Evolutionary conservation across 2,888 invertebrate species (phyloP).

Genomic region (Prenolepis imparis): DNA sequence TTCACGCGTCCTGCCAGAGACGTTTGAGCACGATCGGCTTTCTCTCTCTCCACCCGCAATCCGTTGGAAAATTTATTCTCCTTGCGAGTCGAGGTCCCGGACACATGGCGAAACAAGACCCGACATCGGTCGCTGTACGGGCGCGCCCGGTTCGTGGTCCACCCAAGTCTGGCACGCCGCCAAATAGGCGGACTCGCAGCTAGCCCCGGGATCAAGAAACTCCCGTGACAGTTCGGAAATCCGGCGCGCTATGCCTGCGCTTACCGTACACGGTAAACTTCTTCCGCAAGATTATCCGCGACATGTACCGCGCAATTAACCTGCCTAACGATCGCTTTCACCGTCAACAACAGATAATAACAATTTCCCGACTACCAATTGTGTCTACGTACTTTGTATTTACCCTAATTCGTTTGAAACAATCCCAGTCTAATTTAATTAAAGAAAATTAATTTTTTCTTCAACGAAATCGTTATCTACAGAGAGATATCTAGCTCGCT

Average conservation of each 20-base stretch:
- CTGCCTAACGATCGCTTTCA: neutral
- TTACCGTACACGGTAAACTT: neutral
- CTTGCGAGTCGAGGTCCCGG: conserved; percentile 24
- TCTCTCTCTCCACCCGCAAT: conserved; percentile 4
- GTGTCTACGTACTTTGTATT: neutral
- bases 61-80: conserved; percentile 46
- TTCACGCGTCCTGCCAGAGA: neutral
- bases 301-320: conserved; percentile 26
- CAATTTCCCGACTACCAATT: neutral
- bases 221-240: conserved; percentile 36
- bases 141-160: conserved; percentile 34
- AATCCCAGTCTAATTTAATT: neutral
- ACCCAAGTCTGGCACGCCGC: conserved; percentile 43
- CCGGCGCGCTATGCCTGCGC: neutral
- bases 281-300: conserved; percentile 23
- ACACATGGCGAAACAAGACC: conserved; percentile 44
- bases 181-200: conserved; percentile 49
- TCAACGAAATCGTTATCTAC: neutral
- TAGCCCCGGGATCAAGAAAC: conserved; percentile 55
- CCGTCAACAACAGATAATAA: neutral
- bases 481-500: neutral
- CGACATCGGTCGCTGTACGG: conserved; percentile 37
- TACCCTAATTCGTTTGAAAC: neutral
- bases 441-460: neutral
- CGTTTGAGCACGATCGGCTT: neutral